Evolutionary conservation across 2,113 vertebrate species (phyloP), one percentile per base, ranked within the genome.

Genomic region (Lagopus leucura): DNA sequence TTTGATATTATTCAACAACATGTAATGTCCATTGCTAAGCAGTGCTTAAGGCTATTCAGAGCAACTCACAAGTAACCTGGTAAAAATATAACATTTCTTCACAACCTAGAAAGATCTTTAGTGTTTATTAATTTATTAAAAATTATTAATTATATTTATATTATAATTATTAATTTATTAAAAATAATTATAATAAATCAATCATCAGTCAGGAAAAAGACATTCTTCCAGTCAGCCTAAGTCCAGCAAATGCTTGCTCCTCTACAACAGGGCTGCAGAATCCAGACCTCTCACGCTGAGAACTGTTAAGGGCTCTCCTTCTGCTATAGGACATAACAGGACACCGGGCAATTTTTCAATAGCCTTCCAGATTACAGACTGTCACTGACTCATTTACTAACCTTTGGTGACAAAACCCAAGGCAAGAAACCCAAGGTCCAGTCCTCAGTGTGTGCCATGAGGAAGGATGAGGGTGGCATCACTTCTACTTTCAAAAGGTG

Each of bases 1-100:
- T 92, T 93, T 60, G 71, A 55, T 88, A 80, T 82, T 88, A 82
- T 75, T 74, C 21, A 55, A 65, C 32, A 88, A 18, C 40, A 71
- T 22, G 30, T 32, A 80, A 11, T 36, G 54, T n/a, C 72, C 28
- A 36, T 20, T 11, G 71, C 84, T 65, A 82, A 82, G 70, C 3
- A 7, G 3, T 45, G 63, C 38, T 75, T 87, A 34, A 40, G 30
- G 20, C 34, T 67, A 7, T 14, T 55, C 6, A 57, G 73, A 82
- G 27, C 34, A 70, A 58, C 0, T 0, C 13, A 47, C 47, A 91
- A 42, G 9, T 20, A 81, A 86, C 19, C 28, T 82, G 10, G 28
- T 30, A 88, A 79, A 75, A 38, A 7, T 2, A 2, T 13, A 5
- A 43, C 11, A 42, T 22, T 32, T 69, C 16, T 45, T 70, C 36